Evolutionary conservation across 2,888 invertebrate genomes (phyloP).

Genomic region (Calameuta filiformis): DNA sequence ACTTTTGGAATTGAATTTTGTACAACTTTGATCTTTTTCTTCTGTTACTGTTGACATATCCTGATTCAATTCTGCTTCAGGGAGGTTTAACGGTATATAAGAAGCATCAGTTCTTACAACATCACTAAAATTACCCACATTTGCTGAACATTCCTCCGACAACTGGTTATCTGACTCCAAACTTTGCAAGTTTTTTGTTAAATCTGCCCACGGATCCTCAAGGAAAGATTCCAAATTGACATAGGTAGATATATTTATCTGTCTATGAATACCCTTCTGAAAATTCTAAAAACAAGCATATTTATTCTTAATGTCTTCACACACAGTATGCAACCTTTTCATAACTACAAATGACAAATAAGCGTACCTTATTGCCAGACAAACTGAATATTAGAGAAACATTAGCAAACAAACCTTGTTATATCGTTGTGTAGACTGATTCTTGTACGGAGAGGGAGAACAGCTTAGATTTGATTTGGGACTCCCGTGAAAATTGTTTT

Average conservation of each 20-base stretch:
- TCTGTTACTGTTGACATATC: not conserved
- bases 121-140: not conserved
- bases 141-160: not conserved
- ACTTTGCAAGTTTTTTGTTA: conserved; percentile 15
- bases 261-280: conserved; percentile 27
- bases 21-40: not conserved
- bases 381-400: not conserved
- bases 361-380: not conserved
- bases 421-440: not conserved
- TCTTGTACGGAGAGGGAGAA: not conserved
- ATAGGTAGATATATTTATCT: conserved; percentile 43
- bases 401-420: not conserved
- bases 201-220: conserved; percentile 55
- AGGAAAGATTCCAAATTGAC: conserved; percentile 46
- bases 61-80: not conserved
- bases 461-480: not conserved
- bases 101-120: not conserved
- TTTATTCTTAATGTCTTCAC: not conserved
- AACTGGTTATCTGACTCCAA: not conserved
- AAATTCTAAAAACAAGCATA: conserved; percentile 33
- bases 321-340: not conserved
- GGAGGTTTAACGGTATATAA: not conserved
- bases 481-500: conserved; percentile 2
- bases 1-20: not conserved
- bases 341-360: not conserved